These are phyloP conservation scores for Sinocyclocheilus anophthalmus DNA, from an alignment of 2,113 vertebrate species.

Conservation along the genomic window DNA sequence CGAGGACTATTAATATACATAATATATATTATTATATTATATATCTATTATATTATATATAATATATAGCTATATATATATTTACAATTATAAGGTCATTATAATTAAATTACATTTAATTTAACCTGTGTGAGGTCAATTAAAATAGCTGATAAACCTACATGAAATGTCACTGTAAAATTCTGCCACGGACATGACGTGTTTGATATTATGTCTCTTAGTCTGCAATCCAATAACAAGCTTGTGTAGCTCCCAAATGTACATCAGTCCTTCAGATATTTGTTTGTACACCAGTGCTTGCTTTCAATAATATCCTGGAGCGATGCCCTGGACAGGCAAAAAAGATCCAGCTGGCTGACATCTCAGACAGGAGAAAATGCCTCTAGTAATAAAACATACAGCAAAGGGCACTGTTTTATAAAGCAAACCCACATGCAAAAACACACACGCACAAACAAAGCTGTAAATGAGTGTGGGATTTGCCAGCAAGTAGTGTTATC, in stretches of 20 bases:
- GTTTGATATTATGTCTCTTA: background rate
- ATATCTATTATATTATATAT: too few relatives aligned
- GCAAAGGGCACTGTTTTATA: conserved; percentile 25
- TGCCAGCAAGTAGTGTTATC: background rate
- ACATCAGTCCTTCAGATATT: conserved; percentile 34
- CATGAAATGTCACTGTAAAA: background rate
- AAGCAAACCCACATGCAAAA: background rate
- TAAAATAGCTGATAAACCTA: too few relatives aligned
- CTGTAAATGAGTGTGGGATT: background rate
- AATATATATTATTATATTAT: too few relatives aligned
- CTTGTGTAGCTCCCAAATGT: background rate
- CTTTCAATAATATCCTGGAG: conserved; percentile 45
- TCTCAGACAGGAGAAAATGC: conserved; percentile 32
- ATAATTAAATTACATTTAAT: background rate
- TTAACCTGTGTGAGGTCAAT: background rate
- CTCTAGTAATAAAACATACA: conserved; percentile 17
- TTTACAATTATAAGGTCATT: too few relatives aligned
- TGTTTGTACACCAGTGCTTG: conserved; percentile 24
- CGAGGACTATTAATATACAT: background rate
- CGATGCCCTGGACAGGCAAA: conserved; percentile 31
- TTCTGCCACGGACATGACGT: background rate
- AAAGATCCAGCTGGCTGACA: conserved; percentile 34
- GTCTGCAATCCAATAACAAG: conserved; percentile 1
- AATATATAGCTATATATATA: too few relatives aligned
- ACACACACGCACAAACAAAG: conserved; percentile 32